phyloP scores from a whole-genome alignment of 2,888 invertebrate genomes.

The Brachynemurus nebulosus region DNA sequence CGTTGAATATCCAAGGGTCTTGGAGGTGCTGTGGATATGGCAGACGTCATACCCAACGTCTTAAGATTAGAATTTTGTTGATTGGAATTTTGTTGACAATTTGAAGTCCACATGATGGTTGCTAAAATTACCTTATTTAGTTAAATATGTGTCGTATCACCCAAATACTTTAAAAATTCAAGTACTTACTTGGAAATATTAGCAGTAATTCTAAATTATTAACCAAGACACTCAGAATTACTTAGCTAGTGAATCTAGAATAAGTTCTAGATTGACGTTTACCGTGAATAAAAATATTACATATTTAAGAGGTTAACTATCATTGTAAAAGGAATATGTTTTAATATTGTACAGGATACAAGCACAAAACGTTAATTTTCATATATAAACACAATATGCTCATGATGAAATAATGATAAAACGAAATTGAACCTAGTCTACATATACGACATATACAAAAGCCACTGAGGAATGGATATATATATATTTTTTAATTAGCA shows the following conservation, averaged over 20 bases:
- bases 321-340: not conserved
- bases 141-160: too few relatives aligned
- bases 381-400: conserved; percentile 1
- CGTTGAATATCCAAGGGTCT: conserved; percentile 63
- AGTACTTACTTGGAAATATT: not conserved
- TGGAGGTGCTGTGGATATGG: conserved; percentile 78
- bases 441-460: conserved; percentile 3
- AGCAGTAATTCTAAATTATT: not conserved
- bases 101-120: conserved; percentile 36
- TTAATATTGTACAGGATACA: not conserved
- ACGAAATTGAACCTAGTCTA: conserved; percentile 5
- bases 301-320: not conserved
- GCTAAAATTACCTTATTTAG: too few relatives aligned
- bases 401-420: conserved; percentile 6
- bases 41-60: conserved; percentile 84
- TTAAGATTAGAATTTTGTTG: conserved; percentile 37
- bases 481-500: conserved; percentile 1
- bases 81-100: conserved; percentile 25
- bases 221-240: too few relatives aligned
- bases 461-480: conserved; percentile 1
- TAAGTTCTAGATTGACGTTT: conserved; percentile 5
- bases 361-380: conserved; percentile 4
- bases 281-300: not conserved
- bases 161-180: not conserved
- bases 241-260: not conserved